These are phyloP conservation scores for Papilio helenus DNA, from an alignment of 1,140 invertebrate genomes.

Conservation along the genomic window DNA sequence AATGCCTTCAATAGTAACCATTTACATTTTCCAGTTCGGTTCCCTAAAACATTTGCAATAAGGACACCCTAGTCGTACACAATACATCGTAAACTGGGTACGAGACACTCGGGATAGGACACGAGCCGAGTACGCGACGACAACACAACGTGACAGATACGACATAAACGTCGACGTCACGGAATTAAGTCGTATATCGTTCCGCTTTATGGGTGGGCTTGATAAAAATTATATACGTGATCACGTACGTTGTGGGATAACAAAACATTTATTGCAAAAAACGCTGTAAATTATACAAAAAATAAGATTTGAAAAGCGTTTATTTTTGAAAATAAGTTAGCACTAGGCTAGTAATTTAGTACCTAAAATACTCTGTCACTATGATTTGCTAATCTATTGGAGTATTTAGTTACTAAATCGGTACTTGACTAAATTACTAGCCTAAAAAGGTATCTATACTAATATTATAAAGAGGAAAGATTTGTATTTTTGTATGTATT, in stretches of 20 bases:
- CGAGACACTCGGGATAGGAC: background rate
- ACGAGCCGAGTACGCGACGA: background rate
- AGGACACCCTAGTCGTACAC: background rate
- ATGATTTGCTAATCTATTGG: too few relatives aligned
- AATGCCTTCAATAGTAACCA: too few relatives aligned
- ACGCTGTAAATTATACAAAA: background rate
- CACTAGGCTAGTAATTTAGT: too few relatives aligned
- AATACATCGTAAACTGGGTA: slow-evolving; percentile 24
- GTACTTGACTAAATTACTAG: too few relatives aligned
- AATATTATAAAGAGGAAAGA: too few relatives aligned
- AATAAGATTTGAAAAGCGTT: background rate
- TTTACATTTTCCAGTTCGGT: too few relatives aligned
- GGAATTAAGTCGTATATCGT: slow-evolving; percentile 29
- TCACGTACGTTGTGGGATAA: background rate
- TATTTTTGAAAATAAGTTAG: too few relatives aligned
- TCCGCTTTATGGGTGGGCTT: slow-evolving; percentile 25
- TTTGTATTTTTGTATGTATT: too few relatives aligned
- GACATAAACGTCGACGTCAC: slow-evolving; percentile 26
- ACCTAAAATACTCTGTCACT: too few relatives aligned
- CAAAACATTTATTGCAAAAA: background rate
- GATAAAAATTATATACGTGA: slow-evolving; percentile 11
- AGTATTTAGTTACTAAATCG: too few relatives aligned
- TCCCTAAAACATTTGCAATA: background rate
- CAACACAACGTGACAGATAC: slow-evolving; percentile 16
- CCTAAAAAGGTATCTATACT: too few relatives aligned